Evolutionary conservation across 2,113 vertebrate species (phyloP).

Genomic region (Ellobius talpinus): DNA sequence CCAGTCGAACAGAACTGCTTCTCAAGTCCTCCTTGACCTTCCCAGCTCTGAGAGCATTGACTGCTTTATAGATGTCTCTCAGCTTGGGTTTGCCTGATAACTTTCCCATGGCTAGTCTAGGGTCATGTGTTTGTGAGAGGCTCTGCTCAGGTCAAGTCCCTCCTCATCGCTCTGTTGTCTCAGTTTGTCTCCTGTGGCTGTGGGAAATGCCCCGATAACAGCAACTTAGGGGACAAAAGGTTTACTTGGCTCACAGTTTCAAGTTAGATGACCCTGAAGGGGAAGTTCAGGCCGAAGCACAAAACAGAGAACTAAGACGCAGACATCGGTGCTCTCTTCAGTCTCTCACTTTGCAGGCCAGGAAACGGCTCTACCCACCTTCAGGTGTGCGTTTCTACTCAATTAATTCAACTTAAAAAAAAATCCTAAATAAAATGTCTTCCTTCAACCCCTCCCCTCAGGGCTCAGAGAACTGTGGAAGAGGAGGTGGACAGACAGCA

Average conservation of each 20-base stretch:
- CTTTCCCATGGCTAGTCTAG: background rate
- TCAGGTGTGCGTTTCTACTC: background rate
- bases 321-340: accelerated
- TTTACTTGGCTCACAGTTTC: background rate
- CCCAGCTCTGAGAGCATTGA: background rate
- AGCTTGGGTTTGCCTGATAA: background rate
- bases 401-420: background rate
- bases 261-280: background rate
- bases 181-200: background rate
- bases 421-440: background rate
- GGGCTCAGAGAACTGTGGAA: background rate
- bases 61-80: background rate
- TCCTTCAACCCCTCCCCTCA: background rate
- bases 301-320: background rate
- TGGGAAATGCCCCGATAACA: background rate
- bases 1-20: background rate
- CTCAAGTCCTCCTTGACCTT: background rate
- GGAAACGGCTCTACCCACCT: background rate
- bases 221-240: background rate
- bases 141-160: background rate
- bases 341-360: background rate
- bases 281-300: background rate
- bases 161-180: background rate
- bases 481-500: no score
- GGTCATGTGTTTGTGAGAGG: background rate